Percentiles rank a stretch among this genome's conserved stretches.
These are phyloP conservation scores for Montipora capricornis DNA, from an alignment of 64 coral and sea anemone species.

Conservation along the genomic window DNA sequence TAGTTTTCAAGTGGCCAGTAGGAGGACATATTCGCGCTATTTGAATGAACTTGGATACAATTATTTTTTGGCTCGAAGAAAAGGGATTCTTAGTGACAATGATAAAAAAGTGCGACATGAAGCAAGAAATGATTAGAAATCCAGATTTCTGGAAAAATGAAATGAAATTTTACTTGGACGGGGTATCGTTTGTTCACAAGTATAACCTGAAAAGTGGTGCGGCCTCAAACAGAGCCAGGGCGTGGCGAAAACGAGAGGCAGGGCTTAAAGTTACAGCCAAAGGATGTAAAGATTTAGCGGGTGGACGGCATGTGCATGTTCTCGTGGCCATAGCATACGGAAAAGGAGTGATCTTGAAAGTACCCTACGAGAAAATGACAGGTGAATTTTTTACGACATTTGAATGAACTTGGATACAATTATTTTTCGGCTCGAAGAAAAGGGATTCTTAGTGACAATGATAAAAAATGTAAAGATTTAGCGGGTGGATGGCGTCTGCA, in stretches of 20 bases:
- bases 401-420: no score
- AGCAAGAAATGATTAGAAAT: background rate
- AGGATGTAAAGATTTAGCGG: slow-evolving; percentile 67
- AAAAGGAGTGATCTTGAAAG: slow-evolving; percentile 51
- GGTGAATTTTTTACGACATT: background rate
- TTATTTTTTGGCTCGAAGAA: slow-evolving; percentile 50
- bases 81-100: slow-evolving; percentile 46
- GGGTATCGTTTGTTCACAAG: slow-evolving; percentile 68
- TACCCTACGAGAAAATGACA: slow-evolving; percentile 58
- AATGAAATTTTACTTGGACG: slow-evolving; percentile 36
- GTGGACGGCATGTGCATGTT: slow-evolving; percentile 58
- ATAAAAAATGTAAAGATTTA: no score
- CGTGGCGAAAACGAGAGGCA: slow-evolving; percentile 20
- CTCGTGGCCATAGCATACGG: slow-evolving; percentile 61
- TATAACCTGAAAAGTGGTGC: slow-evolving; percentile 18
- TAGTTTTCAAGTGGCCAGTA: slow-evolving; percentile 35
- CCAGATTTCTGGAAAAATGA: slow-evolving; percentile 60
- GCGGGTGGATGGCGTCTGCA: no score
- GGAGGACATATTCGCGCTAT: slow-evolving; percentile 53
- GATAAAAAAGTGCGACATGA: slow-evolving; percentile 58
- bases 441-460: no score
- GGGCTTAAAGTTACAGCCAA: slow-evolving; percentile 47
- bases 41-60: slow-evolving; percentile 51
- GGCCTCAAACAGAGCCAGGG: background rate
- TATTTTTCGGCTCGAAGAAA: no score